Evolutionary conservation across 2,797 vertebrate species (phyloP).

Genomic region (Rhynchonycteris naso): DNA sequence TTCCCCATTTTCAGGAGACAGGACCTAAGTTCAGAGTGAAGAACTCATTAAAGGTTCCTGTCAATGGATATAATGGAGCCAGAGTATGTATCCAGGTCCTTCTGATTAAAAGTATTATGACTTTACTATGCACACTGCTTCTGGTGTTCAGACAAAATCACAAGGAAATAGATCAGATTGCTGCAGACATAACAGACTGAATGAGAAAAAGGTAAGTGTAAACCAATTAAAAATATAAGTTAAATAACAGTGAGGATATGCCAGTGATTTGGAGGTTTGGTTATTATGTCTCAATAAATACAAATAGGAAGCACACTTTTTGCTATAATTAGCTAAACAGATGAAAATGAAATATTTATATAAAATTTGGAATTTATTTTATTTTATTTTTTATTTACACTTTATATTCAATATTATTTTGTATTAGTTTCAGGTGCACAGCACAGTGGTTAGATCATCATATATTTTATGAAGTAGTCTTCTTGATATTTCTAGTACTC

Average conservation of each 20-base stretch:
- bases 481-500: background rate
- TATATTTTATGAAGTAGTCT: background rate
- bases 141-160: background rate
- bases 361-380: background rate
- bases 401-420: background rate
- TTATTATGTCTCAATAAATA: background rate
- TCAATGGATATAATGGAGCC: background rate
- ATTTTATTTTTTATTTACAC: background rate
- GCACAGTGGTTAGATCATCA: background rate
- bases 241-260: background rate
- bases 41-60: background rate
- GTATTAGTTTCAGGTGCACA: background rate
- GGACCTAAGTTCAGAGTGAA: background rate
- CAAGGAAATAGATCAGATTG: background rate
- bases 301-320: background rate
- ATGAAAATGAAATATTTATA: background rate
- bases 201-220: background rate
- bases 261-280: background rate
- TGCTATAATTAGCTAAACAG: background rate
- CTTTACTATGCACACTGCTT: background rate
- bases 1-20: background rate
- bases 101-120: background rate
- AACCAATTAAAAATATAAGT: background rate
- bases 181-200: background rate
- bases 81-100: background rate